Base-by-base conservation (phyloP, 2,797 vertebrate genomes). In the Varecia variegata region DNA sequence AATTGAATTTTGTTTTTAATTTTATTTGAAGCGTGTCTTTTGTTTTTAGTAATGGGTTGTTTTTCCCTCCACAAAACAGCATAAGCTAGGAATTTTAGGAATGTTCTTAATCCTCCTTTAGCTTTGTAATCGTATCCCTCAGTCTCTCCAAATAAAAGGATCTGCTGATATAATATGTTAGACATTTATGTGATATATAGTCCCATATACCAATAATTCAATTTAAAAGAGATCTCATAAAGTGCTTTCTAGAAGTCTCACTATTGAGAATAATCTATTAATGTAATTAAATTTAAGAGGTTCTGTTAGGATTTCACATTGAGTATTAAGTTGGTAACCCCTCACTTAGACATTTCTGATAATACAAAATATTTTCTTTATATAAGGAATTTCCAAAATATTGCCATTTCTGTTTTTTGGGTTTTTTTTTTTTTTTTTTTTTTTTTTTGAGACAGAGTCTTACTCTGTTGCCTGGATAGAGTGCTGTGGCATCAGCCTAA, bases 1-100 rank as follows among this genome's bases (percentile, higher is more conserved):
- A 96, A 84, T 14, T 73, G 47, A 77, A 21, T 94, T 93, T 87
- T 83, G 52, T 87, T 95, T 95, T 93, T 87, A 96, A 96, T 88
- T 93, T 62, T 83, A 76, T 88, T 94, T 94, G 12, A 73, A 88
- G 43, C 81, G 11, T 71, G 73, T 87, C 1, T 40, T 85, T 88
- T 79, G 32, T 84, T 95, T 89, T 93, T 73, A 76, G 27, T 80
- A 62, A 67, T 60, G 40, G 32, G n/a, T 23, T 70, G 73, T 84
- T 83, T 94, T 82, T 62, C 40, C 3, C 32, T 82, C 95, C n/a
- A 86, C 4, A 88, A 67, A 38, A 74, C 13, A 52, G 30, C 15
- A 21, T 79, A 92, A 90, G 17, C 77, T 95, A 73, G 56, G 30
- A 79, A 94, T 90, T 95, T 79, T 93, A 87, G 35, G 43, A 88